Evolutionary conservation across 2,113 vertebrate species (phyloP), one percentile per base, ranked within the genome.

Genomic region (Campylomormyrus numenius): DNA sequence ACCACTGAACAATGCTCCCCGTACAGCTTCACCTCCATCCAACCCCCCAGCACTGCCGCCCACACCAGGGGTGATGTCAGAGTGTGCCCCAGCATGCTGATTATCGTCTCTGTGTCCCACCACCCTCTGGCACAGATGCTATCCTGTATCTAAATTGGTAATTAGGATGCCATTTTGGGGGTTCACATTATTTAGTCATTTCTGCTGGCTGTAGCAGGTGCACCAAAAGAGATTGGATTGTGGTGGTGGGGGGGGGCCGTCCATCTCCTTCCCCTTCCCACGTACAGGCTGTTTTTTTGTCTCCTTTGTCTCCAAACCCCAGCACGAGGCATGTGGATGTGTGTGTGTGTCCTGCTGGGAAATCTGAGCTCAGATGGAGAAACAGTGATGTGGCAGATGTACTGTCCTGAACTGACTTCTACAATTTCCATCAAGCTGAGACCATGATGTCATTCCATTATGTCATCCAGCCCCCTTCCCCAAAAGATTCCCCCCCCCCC

Each of bases 381-480:
- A 48, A n/a, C 49, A 46, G 45, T 46, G 42, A 91, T 70, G 83
- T 31, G 53, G 39, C 77, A 86, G 77, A 90, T 90, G 80, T n/a
- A 4, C 52, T 1, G 27, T 24, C 7, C 27, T 19, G 56, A 35
- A 77, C 5, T n/a, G 10, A 35, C 31, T 77, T 39, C 70, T 77
- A 77, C 70, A 77, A 1, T 35, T 91, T 66, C 88, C 83, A 91
- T 48, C 24, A 53, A 70, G 80, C 39, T 66, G 77, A 86, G 52
- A 85, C 53, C 31, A 86, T 90, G 80, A 89, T 86, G 87, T 90
- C 88, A 90, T 89, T 24, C 11, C 52, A 85, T 85, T 39, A 90
- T 84, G 21, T 90, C 80, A 89, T 46, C 87, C 49, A 7, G 19
- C 17, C 27, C 46, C 46, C n/a, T 49, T 13, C 49, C 49, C 49